Evolutionary conservation across 2,888 invertebrate genomes (phyloP), one percentile per base, ranked within the genome.

Genomic region (Dynastes maya): DNA sequence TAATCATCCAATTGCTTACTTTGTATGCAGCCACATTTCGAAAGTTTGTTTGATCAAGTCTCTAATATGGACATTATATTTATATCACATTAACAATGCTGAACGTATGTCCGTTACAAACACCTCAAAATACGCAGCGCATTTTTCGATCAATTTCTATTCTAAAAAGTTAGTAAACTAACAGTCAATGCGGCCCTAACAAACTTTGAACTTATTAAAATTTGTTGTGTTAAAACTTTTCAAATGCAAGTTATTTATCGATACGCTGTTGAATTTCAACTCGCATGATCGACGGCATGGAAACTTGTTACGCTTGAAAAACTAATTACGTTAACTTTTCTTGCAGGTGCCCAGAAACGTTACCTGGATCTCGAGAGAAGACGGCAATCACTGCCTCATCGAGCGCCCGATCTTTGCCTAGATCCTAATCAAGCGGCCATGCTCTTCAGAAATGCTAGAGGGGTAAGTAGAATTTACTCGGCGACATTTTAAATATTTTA

Each of bases 341-440:
- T 87, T 86, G 8, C 89, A 96, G 96, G 96, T 89, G 95, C 95
- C 79, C 91, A 94, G 84, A 89, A 95, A 84, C 92, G 96, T 80
- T 94, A 95, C 22, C 90, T 94, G 83, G 96, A 96, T 85, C 93
- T 95, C 75, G 95, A 95, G 84, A 92, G 94, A 84, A 91, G 96
- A 82, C 91, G 96, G 27, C 92, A 95, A 80, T 96, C 96, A 2
- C 90, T 96, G 80, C 96, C 96, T 5, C 94, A 94, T 84, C 90
- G 95, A 81, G 93, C 94, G 0, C 93, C 94, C 0, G 96, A 96
- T 87, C 95, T 95, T 75, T 94, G 92, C 83, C 89, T 96, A 82
- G 97, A 97, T 90, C 96, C 97, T 22, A 92, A 95, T 84, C 96
- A 96, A 89, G 96, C 96, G 74, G 97, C 97, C 84, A 97, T 97